Percentiles rank a stretch among this genome's conserved stretches.
These are phyloP conservation scores for Stenodera caucasica DNA, from an alignment of 2,888 invertebrate genomes.

Conservation along the genomic window DNA sequence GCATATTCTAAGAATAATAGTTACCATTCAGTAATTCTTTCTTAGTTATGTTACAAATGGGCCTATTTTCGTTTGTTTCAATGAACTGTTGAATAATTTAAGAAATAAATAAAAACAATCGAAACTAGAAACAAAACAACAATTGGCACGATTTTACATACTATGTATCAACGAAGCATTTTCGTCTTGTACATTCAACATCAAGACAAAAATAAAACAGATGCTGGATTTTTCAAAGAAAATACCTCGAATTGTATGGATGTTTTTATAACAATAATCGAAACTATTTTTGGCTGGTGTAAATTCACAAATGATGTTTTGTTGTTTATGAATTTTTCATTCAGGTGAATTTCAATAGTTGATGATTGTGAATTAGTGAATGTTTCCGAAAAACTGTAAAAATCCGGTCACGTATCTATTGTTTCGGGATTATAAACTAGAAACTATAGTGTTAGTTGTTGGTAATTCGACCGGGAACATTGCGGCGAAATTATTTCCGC, in stretches of 20 bases:
- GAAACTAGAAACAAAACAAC: conserved; percentile 38
- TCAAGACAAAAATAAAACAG: conserved; percentile 38
- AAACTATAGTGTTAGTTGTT: conserved; percentile 20
- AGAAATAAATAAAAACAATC: conserved; percentile 9
- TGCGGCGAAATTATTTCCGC: conserved; percentile 36
- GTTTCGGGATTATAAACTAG: conserved; percentile 38
- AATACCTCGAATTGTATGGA: conserved; percentile 46
- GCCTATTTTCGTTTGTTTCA: conserved; percentile 45
- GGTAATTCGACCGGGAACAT: conserved; percentile 23
- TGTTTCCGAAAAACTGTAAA: background rate
- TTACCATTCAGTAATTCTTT: conserved; percentile 1
- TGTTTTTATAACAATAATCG: conserved; percentile 29
- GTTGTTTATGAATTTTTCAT: too few species aligned
- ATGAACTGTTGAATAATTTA: conserved; percentile 52
- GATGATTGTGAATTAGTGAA: too few species aligned
- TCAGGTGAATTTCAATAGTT: too few species aligned
- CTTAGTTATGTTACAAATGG: conserved; percentile 16
- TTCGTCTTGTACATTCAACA: conserved; percentile 35
- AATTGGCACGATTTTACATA: conserved; percentile 50
- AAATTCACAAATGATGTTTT: too few species aligned
- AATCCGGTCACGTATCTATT: conserved; percentile 12
- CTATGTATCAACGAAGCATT: conserved; percentile 9
- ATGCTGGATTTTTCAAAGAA: conserved; percentile 37
- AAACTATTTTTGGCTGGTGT: too few species aligned
- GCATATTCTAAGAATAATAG: conserved; percentile 5